Evolutionary conservation across 2,888 invertebrate species (phyloP), one percentile per base, ranked within the genome.

Genomic region (Megamerina dolium): DNA sequence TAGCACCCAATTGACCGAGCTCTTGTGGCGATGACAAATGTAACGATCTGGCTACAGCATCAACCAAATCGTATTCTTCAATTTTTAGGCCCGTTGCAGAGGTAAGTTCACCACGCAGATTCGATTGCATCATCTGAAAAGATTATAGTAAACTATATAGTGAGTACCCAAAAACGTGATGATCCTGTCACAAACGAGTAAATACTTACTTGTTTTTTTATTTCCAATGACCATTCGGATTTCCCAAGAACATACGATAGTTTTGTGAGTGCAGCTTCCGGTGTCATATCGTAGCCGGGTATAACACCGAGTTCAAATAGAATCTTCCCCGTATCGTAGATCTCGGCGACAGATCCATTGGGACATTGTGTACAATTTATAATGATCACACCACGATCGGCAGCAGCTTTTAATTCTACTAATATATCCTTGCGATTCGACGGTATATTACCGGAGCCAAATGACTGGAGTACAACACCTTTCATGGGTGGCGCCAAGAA

Each of bases 371-470:
- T 91, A 52, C 89, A 87, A 69, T 95, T 96, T 2, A 97, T 80
- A 23, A 95, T 80, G 27, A 97, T 80, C 2, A 94, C 81, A 0
- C 90, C 91, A 10, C 87, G 74, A 8, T 78, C 70, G 0, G 83
- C 76, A 0, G 94, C 93, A 0, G 75, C 74, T 20, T 74, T 74
- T 16, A 96, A 72, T 52, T 80, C 85, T 0, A 79, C 74, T 6
- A 93, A 69, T 2, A 97, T 73, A 55, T 94, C 94, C n/a, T 73
- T 72, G 8, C 91, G 78, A 61, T 86, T 85, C 0, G 83, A 81
- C 0, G 96, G 96, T 26, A 94, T 81, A 64, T 99, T 97, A 0
- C 97, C 97, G 0, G 88, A 80, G 0, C 97, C 97, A 59, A 92
- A 97, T 0, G 88, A 87, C 70, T 94, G 90, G 30, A 97, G 70